Evolutionary conservation across 2,797 vertebrate genomes (phyloP).

Genomic region (Emys orbicularis): DNA sequence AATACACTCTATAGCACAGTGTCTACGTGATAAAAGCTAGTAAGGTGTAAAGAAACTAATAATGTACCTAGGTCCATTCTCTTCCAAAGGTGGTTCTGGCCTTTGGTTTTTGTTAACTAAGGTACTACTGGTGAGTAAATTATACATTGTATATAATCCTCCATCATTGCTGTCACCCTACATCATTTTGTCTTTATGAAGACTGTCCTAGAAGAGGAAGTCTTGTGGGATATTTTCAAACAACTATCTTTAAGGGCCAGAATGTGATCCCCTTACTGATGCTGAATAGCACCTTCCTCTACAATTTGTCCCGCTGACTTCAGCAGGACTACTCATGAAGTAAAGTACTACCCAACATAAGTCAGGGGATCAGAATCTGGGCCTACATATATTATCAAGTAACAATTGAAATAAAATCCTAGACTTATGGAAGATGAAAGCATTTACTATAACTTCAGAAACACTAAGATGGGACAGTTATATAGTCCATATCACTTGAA

Average conservation of each 20-base stretch:
- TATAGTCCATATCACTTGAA: neutral
- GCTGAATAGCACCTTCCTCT: neutral
- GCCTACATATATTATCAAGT: neutral
- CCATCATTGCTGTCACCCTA: neutral
- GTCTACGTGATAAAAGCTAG: neutral
- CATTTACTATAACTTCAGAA: neutral
- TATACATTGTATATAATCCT: neutral
- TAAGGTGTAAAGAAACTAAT: neutral
- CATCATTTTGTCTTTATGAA: neutral
- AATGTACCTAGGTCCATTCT: neutral
- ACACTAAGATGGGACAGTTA: neutral
- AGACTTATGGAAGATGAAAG: neutral
- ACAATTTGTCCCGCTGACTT: neutral
- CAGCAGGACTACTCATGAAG: neutral
- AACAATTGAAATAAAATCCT: neutral
- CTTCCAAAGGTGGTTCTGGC: neutral
- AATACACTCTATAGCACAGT: neutral
- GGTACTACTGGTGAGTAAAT: neutral
- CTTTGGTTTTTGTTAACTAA: neutral
- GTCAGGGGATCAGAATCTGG: neutral
- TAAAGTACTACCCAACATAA: rapidly evolving
- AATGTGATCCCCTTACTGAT: neutral
- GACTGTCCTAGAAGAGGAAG: neutral
- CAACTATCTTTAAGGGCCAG: neutral
- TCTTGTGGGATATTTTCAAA: neutral